Base-by-base conservation (phyloP, 1,140 invertebrate genomes). In the Drosophila nannoptera region DNA sequence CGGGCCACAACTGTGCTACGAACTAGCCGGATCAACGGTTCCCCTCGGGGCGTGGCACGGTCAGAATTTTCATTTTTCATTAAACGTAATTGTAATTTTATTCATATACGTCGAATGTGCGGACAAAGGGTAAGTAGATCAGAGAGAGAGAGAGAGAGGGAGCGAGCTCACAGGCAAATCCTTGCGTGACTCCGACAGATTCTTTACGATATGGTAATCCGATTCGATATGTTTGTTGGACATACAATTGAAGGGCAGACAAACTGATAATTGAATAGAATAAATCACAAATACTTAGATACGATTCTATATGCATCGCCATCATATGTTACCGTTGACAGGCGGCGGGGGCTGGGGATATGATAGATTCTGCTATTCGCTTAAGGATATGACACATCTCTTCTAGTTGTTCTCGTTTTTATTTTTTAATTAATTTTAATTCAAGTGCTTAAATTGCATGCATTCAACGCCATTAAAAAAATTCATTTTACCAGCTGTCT, bases 1-100 rank as follows among this genome's bases (percentile, higher is more conserved):
- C 65, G 62, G 69, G 48, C 65, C 31, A 59, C 64, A 42, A 38
- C 35, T 54, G 52, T 46, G 45, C 46, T 52, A 35, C 31, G 36
- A 45, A 43, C 38, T 43, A 33, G 40, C 29, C 38, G 36, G 55
- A 35, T 7, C 22, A 29, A 38, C 2, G 7, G 12, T 42, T 9
- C 35, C 5, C 11, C 5, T 14, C 33, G n/a, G 38, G 50, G 40
- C 40, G 61, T 66, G 61, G 52, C 66, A 6, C 31, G 29, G 32
- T 7, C 12, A 14, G n/a, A 16, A 14, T 43, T 43, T 43, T 16
- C 40, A 1, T 42, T 14, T 0, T 75, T 78, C 73, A 80, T 80
- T 80, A 73, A 73, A 76, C 69, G 69, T 43, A 80, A 80, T 76
- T 80, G 73, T 32, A 78, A 59, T 63, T 76, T 75, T 59, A 45